phyloP scores from a whole-genome alignment of 2,797 vertebrate genomes.

The Pipistrellus pipistrellus region DNA sequence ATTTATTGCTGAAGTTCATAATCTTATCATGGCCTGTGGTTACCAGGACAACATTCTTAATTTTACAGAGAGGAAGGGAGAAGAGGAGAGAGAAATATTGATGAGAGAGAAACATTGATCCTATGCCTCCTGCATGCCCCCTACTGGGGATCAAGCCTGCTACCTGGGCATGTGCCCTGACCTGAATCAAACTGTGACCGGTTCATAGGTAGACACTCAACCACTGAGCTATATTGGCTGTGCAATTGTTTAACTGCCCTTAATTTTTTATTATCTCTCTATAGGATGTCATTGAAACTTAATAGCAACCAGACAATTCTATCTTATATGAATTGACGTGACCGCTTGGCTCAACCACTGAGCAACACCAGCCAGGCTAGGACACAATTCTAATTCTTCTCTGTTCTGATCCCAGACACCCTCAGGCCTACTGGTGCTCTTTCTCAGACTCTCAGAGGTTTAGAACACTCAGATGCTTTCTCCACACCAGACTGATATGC shows the following conservation, averaged over 20 bases:
- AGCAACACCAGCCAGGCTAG: too few relatives aligned
- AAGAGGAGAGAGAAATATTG: too few relatives aligned
- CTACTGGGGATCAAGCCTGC: too few relatives aligned
- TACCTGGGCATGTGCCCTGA: too few relatives aligned
- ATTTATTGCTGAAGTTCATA: neutral
- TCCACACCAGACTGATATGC: neutral
- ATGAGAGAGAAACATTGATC: too few relatives aligned
- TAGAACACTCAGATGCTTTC: neutral
- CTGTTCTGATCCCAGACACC: neutral
- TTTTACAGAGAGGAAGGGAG: too few relatives aligned
- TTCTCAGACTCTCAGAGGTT: neutral
- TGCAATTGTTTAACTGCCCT: slow-evolving; percentile 9
- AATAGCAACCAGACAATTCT: slow-evolving; percentile 1
- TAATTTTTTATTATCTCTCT: slow-evolving; percentile 52
- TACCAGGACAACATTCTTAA: neutral
- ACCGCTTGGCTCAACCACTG: too few relatives aligned
- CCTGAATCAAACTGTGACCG: too few relatives aligned
- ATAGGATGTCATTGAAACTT: neutral
- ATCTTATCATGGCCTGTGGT: neutral
- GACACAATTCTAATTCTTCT: slow-evolving; percentile 28
- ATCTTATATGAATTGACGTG: neutral
- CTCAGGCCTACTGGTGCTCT: neutral
- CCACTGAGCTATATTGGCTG: too few relatives aligned
- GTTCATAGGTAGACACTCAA: too few relatives aligned
- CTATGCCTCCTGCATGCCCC: too few relatives aligned